Evolutionary conservation across 1,140 invertebrate genomes (phyloP).

Genomic region (Drosophila simulans): DNA sequence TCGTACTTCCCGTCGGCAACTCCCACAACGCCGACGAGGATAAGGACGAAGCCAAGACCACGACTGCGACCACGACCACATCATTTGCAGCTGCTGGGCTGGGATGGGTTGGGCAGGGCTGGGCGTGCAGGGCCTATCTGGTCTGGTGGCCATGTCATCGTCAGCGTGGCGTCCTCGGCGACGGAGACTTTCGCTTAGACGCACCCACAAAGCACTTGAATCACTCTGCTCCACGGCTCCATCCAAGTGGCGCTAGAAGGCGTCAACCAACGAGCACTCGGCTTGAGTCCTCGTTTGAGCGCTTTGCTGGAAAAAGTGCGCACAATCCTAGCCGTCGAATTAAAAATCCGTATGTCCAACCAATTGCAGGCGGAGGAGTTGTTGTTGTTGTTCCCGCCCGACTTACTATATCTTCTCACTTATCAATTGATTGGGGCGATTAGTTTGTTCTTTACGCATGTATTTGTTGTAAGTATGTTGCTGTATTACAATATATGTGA

Average conservation of each 20-base stretch:
- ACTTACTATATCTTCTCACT: not conserved
- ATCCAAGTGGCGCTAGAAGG: conserved; percentile 72
- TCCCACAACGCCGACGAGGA: conserved; percentile 55
- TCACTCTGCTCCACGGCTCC: conserved; percentile 35
- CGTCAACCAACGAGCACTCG: conserved; percentile 76
- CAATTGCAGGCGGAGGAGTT: conserved; percentile 57
- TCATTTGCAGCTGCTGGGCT: conserved; percentile 1
- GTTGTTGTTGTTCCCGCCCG: not conserved
- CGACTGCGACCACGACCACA: conserved; percentile 10
- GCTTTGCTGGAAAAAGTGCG: conserved; percentile 73
- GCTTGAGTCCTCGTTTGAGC: conserved; percentile 57
- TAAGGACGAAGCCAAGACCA: conserved; percentile 9
- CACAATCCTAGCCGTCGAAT: conserved; percentile 77
- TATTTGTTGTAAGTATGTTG: conserved; percentile 35
- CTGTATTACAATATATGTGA: conserved; percentile 50
- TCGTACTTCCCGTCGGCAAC: conserved; percentile 49
- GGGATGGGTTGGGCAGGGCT: not conserved
- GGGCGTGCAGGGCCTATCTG: not conserved
- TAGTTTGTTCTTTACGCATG: conserved; percentile 9
- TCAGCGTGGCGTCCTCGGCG: conserved; percentile 5
- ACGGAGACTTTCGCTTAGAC: conserved; percentile 56
- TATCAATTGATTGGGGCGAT: too few species aligned
- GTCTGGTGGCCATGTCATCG: conserved; percentile 6
- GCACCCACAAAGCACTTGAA: conserved; percentile 71
- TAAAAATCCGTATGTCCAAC: conserved; percentile 67